A percentile compares a stretch with the other conserved stretches of the same genome.
Evolutionary conservation across 2,888 invertebrate species (phyloP).

Genomic region (Lithophane leautieri): DNA sequence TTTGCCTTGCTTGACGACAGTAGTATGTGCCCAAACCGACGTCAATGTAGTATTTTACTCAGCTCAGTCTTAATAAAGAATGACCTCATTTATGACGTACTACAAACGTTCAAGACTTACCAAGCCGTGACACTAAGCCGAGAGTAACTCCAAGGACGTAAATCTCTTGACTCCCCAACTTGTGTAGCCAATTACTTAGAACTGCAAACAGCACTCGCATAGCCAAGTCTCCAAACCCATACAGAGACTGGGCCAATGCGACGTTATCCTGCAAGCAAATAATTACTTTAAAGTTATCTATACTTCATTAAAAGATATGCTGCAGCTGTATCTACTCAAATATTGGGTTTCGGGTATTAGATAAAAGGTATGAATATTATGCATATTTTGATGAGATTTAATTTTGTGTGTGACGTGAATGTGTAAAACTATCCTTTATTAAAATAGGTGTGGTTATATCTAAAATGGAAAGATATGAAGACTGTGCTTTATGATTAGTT

Average conservation of each 20-base stretch:
- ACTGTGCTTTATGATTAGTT: too few species aligned
- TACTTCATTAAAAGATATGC: background rate
- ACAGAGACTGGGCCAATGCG: constrained; percentile 91
- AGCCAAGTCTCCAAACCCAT: constrained; percentile 91
- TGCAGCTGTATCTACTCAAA: constrained; percentile 1
- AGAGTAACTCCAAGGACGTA: constrained; percentile 91
- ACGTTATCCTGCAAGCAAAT: constrained; percentile 86
- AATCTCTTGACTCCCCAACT: constrained; percentile 90
- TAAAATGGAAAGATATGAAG: too few species aligned
- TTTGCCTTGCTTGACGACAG: background rate
- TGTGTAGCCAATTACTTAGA: constrained; percentile 86
- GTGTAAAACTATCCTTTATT: background rate
- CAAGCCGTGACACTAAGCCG: constrained; percentile 87
- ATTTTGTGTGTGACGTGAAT: background rate
- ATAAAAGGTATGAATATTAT: too few species aligned
- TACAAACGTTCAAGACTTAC: constrained; percentile 81
- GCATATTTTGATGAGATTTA: too few species aligned
- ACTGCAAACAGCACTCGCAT: constrained; percentile 91
- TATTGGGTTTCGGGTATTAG: background rate
- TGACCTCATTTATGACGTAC: background rate
- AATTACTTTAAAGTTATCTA: constrained; percentile 2
- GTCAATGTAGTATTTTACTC: background rate
- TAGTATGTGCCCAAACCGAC: background rate
- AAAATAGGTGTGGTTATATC: background rate
- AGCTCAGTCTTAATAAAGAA: background rate